Evolutionary conservation across 2,888 invertebrate genomes (phyloP).

Genomic region (Furcula furcula): DNA sequence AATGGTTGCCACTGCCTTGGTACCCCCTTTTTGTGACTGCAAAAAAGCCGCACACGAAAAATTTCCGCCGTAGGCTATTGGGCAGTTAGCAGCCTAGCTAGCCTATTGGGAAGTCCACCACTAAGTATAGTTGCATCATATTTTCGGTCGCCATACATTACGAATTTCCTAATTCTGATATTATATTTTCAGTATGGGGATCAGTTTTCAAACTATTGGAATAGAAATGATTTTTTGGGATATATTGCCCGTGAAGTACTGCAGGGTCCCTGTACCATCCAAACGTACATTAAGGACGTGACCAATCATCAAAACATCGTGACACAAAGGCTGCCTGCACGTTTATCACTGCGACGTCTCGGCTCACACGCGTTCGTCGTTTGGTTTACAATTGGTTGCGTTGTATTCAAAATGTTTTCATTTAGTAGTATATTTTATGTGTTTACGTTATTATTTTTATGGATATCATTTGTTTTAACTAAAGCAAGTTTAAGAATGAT

Average conservation of each 20-base stretch:
- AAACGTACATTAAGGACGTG: conserved; percentile 82
- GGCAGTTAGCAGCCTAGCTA: too few species aligned
- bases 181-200: conserved; percentile 83
- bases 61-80: too few species aligned
- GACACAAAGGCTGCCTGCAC: conserved; percentile 83
- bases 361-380: conserved; percentile 84
- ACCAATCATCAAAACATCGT: conserved; percentile 80
- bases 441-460: conserved; percentile 64
- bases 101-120: too few species aligned
- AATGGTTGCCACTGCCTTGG: too few species aligned
- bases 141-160: too few species aligned
- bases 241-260: conserved; percentile 84
- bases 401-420: conserved; percentile 77
- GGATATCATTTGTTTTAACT: conserved; percentile 71
- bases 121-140: too few species aligned
- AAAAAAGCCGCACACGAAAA: too few species aligned
- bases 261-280: conserved; percentile 82
- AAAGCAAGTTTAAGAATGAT: conserved; percentile 69
- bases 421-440: conserved; percentile 75
- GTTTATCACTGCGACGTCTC: conserved; percentile 85
- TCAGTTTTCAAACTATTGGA: conserved; percentile 85
- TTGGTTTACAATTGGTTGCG: conserved; percentile 76
- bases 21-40: too few species aligned
- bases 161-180: neutral
- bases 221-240: conserved; percentile 83